Conservation (phyloP, 2,113 vertebrate genomes). For the Lates calcarifer region DNA sequence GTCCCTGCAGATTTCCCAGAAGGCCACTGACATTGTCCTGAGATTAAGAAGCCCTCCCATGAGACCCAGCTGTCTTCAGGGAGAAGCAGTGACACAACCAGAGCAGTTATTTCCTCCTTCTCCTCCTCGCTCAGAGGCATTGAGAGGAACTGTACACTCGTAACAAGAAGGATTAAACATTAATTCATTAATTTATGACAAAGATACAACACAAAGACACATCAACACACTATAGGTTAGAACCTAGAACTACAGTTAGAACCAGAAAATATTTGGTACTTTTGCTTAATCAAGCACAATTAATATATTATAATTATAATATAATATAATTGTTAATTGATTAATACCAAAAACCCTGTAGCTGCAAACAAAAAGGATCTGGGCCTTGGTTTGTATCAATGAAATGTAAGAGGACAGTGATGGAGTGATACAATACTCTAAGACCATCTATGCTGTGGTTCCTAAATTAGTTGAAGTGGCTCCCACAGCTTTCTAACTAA, state of each 20-base stretch:
- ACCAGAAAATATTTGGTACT: neutral
- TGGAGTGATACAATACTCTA: neutral
- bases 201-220: too few species aligned
- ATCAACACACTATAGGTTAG: too few species aligned
- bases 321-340: neutral
- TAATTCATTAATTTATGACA: too few species aligned
- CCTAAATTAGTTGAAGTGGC: neutral
- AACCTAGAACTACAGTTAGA: too few species aligned
- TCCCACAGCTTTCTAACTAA: neutral
- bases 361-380: too few species aligned
- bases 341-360: neutral
- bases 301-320: neutral
- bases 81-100: neutral
- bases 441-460: neutral
- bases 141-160: neutral
- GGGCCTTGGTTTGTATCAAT: too few species aligned
- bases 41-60: constrained; percentile 45
- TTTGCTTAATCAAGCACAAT: neutral
- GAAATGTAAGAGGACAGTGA: neutral
- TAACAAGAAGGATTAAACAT: neutral
- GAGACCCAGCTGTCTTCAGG: neutral
- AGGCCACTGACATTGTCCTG: constrained; percentile 43
- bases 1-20: constrained; percentile 66
- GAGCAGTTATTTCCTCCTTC: constrained; percentile 20
- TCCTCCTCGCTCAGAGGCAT: neutral